phyloP scores from a whole-genome alignment of 2,888 invertebrate species.

The Muschampia plurimacula region DNA sequence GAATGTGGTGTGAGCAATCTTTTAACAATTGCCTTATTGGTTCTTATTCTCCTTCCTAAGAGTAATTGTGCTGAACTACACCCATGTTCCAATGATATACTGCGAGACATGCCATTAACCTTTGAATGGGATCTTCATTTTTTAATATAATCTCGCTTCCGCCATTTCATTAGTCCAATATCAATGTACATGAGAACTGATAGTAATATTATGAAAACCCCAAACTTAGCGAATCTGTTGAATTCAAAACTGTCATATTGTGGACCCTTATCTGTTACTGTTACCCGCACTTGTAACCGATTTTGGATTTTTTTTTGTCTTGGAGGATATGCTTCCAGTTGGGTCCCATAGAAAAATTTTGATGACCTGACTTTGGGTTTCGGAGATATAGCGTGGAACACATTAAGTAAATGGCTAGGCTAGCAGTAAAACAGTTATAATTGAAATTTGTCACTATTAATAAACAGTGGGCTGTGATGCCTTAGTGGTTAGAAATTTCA shows the following conservation, averaged over 20 bases:
- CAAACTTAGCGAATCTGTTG: neutral
- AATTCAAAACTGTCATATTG: neutral
- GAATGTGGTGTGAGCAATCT: neutral
- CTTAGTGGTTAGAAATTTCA: too few species aligned
- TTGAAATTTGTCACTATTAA: too few species aligned
- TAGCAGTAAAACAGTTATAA: too few species aligned
- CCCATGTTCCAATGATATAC: constrained; percentile 6
- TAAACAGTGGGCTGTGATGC: too few species aligned
- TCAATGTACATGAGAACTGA: constrained; percentile 6
- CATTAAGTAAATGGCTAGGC: too few species aligned
- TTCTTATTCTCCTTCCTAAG: constrained; percentile 6
- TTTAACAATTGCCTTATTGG: neutral
- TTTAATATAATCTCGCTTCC: constrained; percentile 11
- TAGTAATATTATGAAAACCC: neutral
- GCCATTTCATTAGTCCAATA: constrained; percentile 13
- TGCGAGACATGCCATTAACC: constrained; percentile 9
- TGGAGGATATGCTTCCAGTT: too few species aligned
- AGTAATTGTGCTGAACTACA: constrained; percentile 8
- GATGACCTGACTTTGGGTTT: too few species aligned
- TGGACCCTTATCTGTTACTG: neutral
- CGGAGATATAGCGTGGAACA: too few species aligned
- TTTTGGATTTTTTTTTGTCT: too few species aligned
- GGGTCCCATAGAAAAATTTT: too few species aligned
- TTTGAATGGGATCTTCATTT: constrained; percentile 5
- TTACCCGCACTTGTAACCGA: too few species aligned